Evolutionary conservation across 2,888 invertebrate species (phyloP), one percentile per base, ranked within the genome.

Genomic region (Drosophila neotestacea): DNA sequence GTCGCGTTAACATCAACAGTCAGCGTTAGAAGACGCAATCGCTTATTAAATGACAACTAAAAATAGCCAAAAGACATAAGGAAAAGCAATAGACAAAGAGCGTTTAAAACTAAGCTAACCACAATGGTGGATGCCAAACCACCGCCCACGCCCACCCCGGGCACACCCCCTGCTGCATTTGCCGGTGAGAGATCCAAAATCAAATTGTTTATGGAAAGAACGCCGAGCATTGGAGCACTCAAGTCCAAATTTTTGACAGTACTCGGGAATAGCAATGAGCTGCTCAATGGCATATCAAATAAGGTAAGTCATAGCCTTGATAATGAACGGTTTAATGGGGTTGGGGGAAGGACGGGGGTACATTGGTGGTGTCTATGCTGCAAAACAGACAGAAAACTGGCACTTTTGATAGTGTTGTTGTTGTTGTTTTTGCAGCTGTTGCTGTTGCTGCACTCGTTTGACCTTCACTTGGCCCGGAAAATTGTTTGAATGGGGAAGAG

Each of bases 261-360:
- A 62, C 88, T 94, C 54, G 93, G 93, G 46, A 93, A 93, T 71
- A 93, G 93, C 77, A 93, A 93, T 70, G 93, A 93, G 80, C 86
- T 93, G 60, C 89, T 93, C 63, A 93, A 92, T 71, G 93, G 93
- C 44, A 92, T 93, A 79, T 93, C 93, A 32, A 93, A 93, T 84
- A 93, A 93, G 92, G 93, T 93, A 86, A 77, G 89, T 16, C 54
- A 32, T 54, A 30, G 65, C 89, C 89, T 89, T 83, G 83, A 85
- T 85, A 78, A 73, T 89, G 88, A 89, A 72, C 44, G 58, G 41
- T 16, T 48, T 10, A 10, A 36, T 10, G 46, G 51, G 41, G 16
- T 32, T 51, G 41, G 22, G 58, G 50, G 4, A 6, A 68, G 11
- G 51, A 34, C 48, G n/a, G 59, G 16, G 39, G 6, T 10, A 7